Evolutionary conservation across 2,113 vertebrate genomes (phyloP).

Genomic region (Numida meleagris): DNA sequence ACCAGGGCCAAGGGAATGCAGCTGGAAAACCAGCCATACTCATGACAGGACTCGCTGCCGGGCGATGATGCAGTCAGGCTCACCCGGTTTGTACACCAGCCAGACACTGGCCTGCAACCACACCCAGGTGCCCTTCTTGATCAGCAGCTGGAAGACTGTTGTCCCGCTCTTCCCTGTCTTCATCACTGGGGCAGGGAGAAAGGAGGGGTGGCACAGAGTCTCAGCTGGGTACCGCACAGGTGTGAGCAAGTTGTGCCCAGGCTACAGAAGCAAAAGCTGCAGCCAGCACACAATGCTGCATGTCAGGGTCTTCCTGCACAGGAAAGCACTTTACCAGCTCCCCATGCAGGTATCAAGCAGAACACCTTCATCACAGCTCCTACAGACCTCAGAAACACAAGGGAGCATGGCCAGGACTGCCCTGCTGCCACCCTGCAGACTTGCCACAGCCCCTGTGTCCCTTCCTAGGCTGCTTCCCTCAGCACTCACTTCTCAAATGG

Average conservation of each 20-base stretch:
- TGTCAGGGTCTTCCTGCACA: not conserved
- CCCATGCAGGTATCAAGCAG: accelerated
- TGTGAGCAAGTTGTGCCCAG: accelerated
- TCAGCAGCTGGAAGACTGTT: constrained; percentile 81
- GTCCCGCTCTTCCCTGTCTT: constrained; percentile 82
- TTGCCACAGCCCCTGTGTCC: accelerated
- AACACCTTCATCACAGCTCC: not conserved
- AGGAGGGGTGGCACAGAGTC: accelerated
- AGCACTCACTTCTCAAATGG: constrained; percentile 78
- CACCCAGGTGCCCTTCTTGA: constrained; percentile 78
- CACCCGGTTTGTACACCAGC: constrained; percentile 80
- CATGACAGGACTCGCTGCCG: constrained; percentile 80
- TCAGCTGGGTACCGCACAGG: accelerated
- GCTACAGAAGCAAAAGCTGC: accelerated
- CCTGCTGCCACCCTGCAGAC: not conserved
- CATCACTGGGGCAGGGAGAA: constrained; percentile 76
- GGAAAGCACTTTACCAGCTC: not conserved
- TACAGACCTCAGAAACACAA: accelerated
- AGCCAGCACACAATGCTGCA: accelerated
- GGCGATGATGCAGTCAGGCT: constrained; percentile 82
- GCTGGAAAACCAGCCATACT: constrained; percentile 19
- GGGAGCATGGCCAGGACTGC: not conserved
- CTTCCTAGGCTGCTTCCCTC: not conserved
- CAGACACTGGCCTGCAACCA: constrained; percentile 85
- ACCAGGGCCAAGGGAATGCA: not conserved